Percentiles rank a stretch among this genome's conserved stretches.
Conservation (phyloP, 1,140 invertebrate genomes). For the Papilio helenus region DNA sequence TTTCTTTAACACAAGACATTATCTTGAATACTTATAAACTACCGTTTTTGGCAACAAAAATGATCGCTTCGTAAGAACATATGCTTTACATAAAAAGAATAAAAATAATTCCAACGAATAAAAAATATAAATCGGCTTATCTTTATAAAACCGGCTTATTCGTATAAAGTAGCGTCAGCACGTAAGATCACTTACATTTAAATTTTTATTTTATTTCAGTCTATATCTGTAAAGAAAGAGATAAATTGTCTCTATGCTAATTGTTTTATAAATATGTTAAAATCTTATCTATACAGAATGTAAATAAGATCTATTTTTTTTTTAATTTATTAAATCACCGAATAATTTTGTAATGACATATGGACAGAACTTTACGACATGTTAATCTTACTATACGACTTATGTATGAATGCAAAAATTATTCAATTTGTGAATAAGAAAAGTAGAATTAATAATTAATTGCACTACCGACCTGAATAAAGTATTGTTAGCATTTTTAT, state of each 20-base stretch:
- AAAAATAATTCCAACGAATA: slow-evolving; percentile 54
- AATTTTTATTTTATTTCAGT: slow-evolving; percentile 30
- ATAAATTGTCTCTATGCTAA: slow-evolving; percentile 27
- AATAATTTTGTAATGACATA: background rate
- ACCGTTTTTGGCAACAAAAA: slow-evolving; percentile 60
- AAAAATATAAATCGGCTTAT: slow-evolving; percentile 81
- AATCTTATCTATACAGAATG: slow-evolving; percentile 4
- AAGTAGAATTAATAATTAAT: background rate
- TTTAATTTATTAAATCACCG: background rate
- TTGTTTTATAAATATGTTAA: slow-evolving; percentile 20
- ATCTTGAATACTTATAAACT: slow-evolving; percentile 25
- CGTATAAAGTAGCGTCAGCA: slow-evolving; percentile 64
- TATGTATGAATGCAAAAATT: background rate
- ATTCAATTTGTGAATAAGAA: background rate
- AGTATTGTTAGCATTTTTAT: background rate
- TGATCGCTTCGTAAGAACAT: slow-evolving; percentile 50
- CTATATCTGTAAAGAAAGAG: background rate
- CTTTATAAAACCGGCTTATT: slow-evolving; percentile 79
- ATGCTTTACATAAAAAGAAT: slow-evolving; percentile 63
- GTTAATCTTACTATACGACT: background rate
- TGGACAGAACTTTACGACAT: background rate
- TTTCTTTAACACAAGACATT: background rate
- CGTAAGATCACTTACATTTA: slow-evolving; percentile 19
- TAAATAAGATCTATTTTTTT: slow-evolving; percentile 2
- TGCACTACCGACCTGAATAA: background rate